Percentiles rank a stretch among this genome's conserved stretches.
These are phyloP conservation scores for Haliclona indistincta DNA, from an alignment of 37 sponge, comb jelly and placozoan genomes.

Conservation along the genomic window DNA sequence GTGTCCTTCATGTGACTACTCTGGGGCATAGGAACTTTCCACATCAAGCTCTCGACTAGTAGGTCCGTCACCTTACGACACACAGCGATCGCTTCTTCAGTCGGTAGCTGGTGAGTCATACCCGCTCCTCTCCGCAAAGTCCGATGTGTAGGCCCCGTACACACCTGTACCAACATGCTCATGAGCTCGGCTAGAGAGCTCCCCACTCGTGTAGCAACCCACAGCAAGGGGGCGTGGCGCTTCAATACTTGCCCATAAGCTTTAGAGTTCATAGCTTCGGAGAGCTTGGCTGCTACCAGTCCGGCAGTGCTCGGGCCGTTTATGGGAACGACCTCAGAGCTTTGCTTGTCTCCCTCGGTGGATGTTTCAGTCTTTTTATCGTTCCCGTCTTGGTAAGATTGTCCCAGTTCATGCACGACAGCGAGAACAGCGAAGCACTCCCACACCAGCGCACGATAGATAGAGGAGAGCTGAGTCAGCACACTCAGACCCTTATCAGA, in stretches of 20 bases:
- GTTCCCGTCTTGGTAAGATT: not conserved
- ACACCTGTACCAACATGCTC: conserved; percentile 63
- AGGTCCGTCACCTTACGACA: conserved; percentile 50
- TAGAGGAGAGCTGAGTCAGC: conserved; percentile 64
- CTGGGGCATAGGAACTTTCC: conserved; percentile 58
- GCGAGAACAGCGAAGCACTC: conserved; percentile 77
- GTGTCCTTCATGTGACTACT: conserved; percentile 13
- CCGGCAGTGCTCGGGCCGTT: not conserved
- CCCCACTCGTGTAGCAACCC: conserved; percentile 67
- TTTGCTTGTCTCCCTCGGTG: conserved; percentile 6
- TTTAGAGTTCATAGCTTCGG: not conserved
- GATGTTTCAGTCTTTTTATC: conserved; percentile 4
- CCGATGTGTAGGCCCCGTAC: conserved; percentile 54
- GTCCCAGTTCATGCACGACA: conserved; percentile 39
- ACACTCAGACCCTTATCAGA: conserved; percentile 20
- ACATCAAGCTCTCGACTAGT: conserved; percentile 52
- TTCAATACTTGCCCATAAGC: conserved; percentile 34
- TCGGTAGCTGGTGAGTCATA: conserved; percentile 19
- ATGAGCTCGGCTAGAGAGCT: conserved; percentile 77
- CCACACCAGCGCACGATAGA: conserved; percentile 83
- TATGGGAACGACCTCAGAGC: not conserved
- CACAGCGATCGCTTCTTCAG: conserved; percentile 49
- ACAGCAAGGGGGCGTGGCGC: conserved; percentile 53
- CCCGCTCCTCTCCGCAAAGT: conserved; percentile 25
- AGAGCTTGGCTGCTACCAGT: not conserved